These are phyloP conservation scores for Echinops telfairi DNA, from an alignment of 2,113 vertebrate species.

Conservation along the genomic window DNA sequence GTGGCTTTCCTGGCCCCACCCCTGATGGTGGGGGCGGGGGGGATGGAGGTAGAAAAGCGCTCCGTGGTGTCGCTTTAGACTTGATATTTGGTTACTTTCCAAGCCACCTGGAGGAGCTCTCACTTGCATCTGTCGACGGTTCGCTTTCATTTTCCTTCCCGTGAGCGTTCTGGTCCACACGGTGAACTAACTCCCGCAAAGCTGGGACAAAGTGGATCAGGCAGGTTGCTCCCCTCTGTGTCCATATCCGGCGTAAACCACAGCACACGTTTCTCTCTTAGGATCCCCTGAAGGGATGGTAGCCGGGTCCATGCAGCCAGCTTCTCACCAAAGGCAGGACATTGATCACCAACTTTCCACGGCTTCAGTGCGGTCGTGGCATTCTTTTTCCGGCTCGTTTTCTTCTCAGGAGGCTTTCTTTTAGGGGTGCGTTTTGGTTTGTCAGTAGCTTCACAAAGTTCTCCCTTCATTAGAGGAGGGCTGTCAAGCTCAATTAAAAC, in stretches of 20 bases:
- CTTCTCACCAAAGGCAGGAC: conserved; percentile 96
- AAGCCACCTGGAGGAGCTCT: conserved; percentile 88
- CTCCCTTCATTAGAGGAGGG: no score
- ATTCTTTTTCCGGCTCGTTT: no score
- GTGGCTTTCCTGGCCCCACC: conserved; percentile 85
- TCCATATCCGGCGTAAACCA: conserved; percentile 93
- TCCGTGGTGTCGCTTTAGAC: conserved; percentile 87
- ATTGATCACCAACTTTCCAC: conserved; percentile 96
- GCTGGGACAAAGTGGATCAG: conserved; percentile 88
- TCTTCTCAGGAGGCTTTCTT: no score
- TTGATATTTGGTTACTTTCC: conserved; percentile 86
- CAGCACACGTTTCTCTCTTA: conserved; percentile 91
- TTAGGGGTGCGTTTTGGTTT: no score
- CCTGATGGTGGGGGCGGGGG: conserved; percentile 80
- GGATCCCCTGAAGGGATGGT: conserved; percentile 91
- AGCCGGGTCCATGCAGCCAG: conserved; percentile 94
- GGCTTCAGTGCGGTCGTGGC: conserved; percentile 64
- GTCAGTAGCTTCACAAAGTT: no score
- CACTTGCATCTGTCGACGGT: conserved; percentile 95
- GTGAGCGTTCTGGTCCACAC: conserved; percentile 71
- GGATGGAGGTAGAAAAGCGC: conserved; percentile 84
- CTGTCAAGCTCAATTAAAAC: no score
- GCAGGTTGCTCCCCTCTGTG: conserved; percentile 95
- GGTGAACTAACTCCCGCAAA: conserved; percentile 88
- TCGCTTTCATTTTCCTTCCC: conserved; percentile 89